Evolutionary conservation across 2,797 vertebrate species (phyloP).

Genomic region (Paramormyrops hopkinsi): DNA sequence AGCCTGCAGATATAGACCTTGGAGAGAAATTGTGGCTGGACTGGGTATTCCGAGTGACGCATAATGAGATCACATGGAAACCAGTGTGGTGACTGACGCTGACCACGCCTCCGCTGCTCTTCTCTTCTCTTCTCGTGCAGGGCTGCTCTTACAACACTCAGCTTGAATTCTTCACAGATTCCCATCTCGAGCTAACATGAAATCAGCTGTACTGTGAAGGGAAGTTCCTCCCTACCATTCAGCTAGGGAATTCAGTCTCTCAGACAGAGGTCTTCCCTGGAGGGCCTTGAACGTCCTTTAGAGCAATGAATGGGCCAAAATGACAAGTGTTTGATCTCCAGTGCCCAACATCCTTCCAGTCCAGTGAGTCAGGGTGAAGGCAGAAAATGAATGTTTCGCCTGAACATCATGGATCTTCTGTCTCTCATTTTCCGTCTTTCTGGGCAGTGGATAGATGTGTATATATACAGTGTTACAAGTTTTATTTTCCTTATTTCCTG

Average conservation of each 20-base stretch:
- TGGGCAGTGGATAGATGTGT: neutral
- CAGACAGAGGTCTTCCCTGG: neutral
- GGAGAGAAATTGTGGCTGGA: neutral
- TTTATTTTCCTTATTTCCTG: neutral
- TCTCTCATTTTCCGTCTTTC: neutral
- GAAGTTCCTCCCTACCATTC: slow-evolving; percentile 16
- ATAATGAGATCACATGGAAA: neutral
- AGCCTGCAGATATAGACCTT: neutral
- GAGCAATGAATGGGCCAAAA: slow-evolving; percentile 8
- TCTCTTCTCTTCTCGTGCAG: neutral
- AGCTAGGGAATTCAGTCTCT: neutral
- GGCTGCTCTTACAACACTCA: neutral
- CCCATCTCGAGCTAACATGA: neutral
- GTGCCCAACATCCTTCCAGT: slow-evolving; percentile 40
- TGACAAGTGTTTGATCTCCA: slow-evolving; percentile 24
- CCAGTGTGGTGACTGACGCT: neutral
- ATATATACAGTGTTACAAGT: neutral
- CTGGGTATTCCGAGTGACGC: neutral
- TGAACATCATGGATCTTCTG: neutral
- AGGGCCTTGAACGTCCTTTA: neutral
- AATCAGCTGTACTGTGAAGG: neutral
- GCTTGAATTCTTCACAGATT: slow-evolving; percentile 8
- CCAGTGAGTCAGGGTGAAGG: slow-evolving; percentile 20
- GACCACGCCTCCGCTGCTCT: neutral
- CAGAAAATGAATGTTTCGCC: neutral